Evolutionary conservation across 2,888 invertebrate species (phyloP).

Genomic region (Lymantria dispar): DNA sequence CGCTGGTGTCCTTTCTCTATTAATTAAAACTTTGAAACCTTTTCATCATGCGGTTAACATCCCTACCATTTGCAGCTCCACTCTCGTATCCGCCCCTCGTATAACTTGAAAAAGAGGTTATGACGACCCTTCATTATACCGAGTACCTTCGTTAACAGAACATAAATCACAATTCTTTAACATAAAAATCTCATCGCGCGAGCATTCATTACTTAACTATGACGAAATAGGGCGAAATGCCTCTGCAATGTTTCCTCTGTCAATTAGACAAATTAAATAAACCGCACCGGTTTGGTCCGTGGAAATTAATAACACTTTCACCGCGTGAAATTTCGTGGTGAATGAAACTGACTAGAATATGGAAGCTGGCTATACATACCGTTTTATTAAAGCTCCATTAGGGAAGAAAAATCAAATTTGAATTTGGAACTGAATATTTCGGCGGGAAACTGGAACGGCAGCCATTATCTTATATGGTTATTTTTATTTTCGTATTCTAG

Average conservation of each 20-base stretch:
- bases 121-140: constrained; percentile 52
- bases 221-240: constrained; percentile 41
- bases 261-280: constrained; percentile 76
- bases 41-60: constrained; percentile 21
- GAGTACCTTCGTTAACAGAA: constrained; percentile 53
- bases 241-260: constrained; percentile 54
- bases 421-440: constrained; percentile 19
- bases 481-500: constrained; percentile 1
- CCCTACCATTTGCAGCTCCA: constrained; percentile 18
- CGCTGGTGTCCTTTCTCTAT: constrained; percentile 15
- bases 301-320: constrained; percentile 68
- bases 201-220: constrained; percentile 55
- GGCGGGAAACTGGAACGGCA: constrained; percentile 3
- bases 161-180: constrained; percentile 53
- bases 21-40: constrained; percentile 26
- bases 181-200: constrained; percentile 50
- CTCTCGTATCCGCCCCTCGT: constrained; percentile 19
- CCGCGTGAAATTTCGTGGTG: constrained; percentile 47
- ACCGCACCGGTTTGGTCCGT: constrained; percentile 53
- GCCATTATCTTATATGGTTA: constrained; percentile 7
- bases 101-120: constrained; percentile 37
- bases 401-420: constrained; percentile 14
- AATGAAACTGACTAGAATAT: constrained; percentile 35
- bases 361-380: constrained; percentile 24
- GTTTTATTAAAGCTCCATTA: constrained; percentile 20